A percentile compares a stretch with the other conserved stretches of the same genome.
phyloP scores from a whole-genome alignment of 2,113 vertebrate genomes.

The Dolichallabes microphthalmus region DNA sequence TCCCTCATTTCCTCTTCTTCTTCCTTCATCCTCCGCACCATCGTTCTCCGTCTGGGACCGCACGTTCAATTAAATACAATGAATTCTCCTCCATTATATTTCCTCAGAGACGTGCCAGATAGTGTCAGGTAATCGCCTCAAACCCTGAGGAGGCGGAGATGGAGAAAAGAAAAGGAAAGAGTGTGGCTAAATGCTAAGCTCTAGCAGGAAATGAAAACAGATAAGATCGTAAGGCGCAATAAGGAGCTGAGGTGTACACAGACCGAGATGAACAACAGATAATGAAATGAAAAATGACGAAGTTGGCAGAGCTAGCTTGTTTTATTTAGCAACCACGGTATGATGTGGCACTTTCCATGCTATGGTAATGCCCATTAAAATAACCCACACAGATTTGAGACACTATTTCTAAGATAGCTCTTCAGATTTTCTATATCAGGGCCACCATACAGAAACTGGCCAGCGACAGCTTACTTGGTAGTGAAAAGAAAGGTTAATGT shows the following conservation, averaged over 20 bases:
- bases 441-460: neutral
- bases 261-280: constrained; percentile 61
- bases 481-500: neutral
- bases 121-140: constrained; percentile 58
- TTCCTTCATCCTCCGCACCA: constrained; percentile 38
- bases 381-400: neutral
- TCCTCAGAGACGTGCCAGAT: constrained; percentile 63
- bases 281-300: constrained; percentile 52
- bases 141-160: constrained; percentile 21
- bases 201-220: constrained; percentile 72
- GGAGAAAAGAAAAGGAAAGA: constrained; percentile 33
- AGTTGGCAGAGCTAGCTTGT: constrained; percentile 35
- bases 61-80: constrained; percentile 69
- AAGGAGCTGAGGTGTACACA: constrained; percentile 72
- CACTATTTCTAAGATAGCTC: neutral
- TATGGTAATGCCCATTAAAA: neutral
- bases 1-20: constrained; percentile 51
- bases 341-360: neutral
- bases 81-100: constrained; percentile 68
- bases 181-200: constrained; percentile 54
- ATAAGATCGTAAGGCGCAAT: constrained; percentile 74
- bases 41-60: constrained; percentile 62
- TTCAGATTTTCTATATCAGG: no score
- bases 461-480: neutral
- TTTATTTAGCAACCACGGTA: neutral